Evolutionary conservation across 2,113 vertebrate species (phyloP), one percentile per base, ranked within the genome.

Genomic region (Dasyprocta punctata): DNA sequence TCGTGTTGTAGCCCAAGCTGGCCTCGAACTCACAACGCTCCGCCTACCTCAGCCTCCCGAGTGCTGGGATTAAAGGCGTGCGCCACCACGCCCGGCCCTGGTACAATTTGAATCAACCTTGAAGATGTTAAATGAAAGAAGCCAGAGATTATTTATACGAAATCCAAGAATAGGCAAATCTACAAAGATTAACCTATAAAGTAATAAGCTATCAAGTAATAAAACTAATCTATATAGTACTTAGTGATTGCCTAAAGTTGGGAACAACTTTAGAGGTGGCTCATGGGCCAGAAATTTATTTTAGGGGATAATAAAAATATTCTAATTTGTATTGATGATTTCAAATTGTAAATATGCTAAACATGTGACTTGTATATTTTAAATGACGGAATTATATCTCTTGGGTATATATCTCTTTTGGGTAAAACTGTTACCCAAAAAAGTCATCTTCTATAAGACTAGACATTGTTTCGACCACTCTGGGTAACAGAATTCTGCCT

Each of bases 71-170:
- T n/a, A n/a, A n/a, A n/a, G n/a, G n/a, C n/a, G n/a, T n/a, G n/a
- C n/a, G n/a, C n/a, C n/a, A n/a, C n/a, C n/a, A n/a, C n/a, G n/a
- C n/a, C n/a, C n/a, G n/a, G n/a, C 86, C 10, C 33, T 60, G 56
- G 63, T 86, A 90, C 33, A 77, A 71, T 17, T 20, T 83, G 12
- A 77, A 73, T 63, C 52, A 71, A 61, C 20, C 1, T 19, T 63
- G 75, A 95, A 89, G 90, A 89, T 47, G 10, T 36, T 52, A 56
- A 89, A 8, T 44, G 41, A 86, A 86, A 87, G 52, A 93, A 95
- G n/a, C 3, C 60, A 77, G 17, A 52, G 44, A 78, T 17, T 90
- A 56, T 87, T 83, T 77, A 61, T 24, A 83, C 28, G 19, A 87
- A 96, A 44, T 87, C 38, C 22, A 22, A 75, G 38, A 44, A 75